These are phyloP conservation scores for Drosophila neutralis DNA, from an alignment of 2,888 invertebrate genomes.

Conservation along the genomic window DNA sequence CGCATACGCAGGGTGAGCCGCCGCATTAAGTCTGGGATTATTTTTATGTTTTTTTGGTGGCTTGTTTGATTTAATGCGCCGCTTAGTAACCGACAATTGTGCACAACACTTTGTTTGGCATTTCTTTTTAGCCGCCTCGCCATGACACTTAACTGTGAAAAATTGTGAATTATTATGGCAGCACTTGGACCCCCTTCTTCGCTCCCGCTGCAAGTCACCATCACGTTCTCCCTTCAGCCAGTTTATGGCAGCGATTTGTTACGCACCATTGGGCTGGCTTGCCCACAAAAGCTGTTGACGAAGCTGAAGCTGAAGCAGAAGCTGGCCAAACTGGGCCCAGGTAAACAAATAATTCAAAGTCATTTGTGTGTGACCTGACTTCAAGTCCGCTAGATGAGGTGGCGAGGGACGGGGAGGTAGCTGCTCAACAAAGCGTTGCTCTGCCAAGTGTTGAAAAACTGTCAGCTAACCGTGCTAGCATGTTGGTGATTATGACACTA, in stretches of 20 bases:
- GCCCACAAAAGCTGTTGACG: constrained; percentile 64
- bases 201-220: constrained; percentile 30
- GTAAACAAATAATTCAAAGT: constrained; percentile 80
- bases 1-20: constrained; percentile 61
- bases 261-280: constrained; percentile 74
- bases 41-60: constrained; percentile 30
- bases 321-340: constrained; percentile 41
- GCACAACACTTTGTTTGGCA: constrained; percentile 55
- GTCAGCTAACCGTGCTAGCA: constrained; percentile 46
- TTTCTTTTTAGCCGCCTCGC: constrained; percentile 53
- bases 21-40: constrained; percentile 36
- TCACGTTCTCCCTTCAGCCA: constrained; percentile 46
- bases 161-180: constrained; percentile 81
- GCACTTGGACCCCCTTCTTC: constrained; percentile 26
- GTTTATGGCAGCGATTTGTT: constrained; percentile 78
- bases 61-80: constrained; percentile 74
- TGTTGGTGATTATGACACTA: constrained; percentile 75
- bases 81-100: constrained; percentile 75
- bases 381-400: constrained; percentile 37
- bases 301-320: constrained; percentile 2
- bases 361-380: constrained; percentile 65
- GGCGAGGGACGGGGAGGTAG: neutral
- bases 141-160: constrained; percentile 80
- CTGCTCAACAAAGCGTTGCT: constrained; percentile 26
- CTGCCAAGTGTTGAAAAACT: constrained; percentile 64